These are phyloP conservation scores for Molossus molossus DNA, from an alignment of 2,797 vertebrate genomes.

Conservation along the genomic window DNA sequence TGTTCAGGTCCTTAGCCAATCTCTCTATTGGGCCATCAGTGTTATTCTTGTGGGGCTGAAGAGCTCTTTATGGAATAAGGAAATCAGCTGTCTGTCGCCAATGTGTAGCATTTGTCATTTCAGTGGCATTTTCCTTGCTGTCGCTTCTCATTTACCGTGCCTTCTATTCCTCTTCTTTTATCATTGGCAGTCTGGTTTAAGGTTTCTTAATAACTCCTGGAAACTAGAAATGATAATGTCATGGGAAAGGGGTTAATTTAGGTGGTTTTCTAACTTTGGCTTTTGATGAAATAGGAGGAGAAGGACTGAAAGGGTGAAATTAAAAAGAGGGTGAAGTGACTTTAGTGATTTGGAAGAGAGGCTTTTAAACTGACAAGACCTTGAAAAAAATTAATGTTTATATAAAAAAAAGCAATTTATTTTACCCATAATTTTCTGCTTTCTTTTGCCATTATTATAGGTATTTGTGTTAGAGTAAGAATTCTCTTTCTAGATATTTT, in stretches of 20 bases:
- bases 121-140: slow-evolving; percentile 36
- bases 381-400: slow-evolving; percentile 79
- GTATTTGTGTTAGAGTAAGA: slow-evolving; percentile 70
- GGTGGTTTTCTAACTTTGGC: slow-evolving; percentile 75
- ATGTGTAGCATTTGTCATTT: background rate
- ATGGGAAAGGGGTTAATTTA: slow-evolving; percentile 74
- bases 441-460: slow-evolving; percentile 75
- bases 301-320: slow-evolving; percentile 69
- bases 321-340: slow-evolving; percentile 58
- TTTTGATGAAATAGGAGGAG: slow-evolving; percentile 75
- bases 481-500: slow-evolving; percentile 72
- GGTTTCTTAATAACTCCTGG: slow-evolving; percentile 60
- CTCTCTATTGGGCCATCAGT: slow-evolving; percentile 54
- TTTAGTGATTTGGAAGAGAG: slow-evolving; percentile 69
- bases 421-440: slow-evolving; percentile 76
- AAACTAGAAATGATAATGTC: slow-evolving; percentile 71
- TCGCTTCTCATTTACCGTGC: slow-evolving; percentile 7
- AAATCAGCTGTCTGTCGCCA: slow-evolving; percentile 45
- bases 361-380: slow-evolving; percentile 69
- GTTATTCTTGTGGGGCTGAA: slow-evolving; percentile 29
- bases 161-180: slow-evolving; percentile 48
- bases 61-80: slow-evolving; percentile 58
- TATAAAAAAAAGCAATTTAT: slow-evolving; percentile 72
- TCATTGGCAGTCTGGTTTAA: slow-evolving; percentile 62
- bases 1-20: slow-evolving; percentile 61